Evolutionary conservation across 2,797 vertebrate species (phyloP).

Genomic region (Simalia tracyae): DNA sequence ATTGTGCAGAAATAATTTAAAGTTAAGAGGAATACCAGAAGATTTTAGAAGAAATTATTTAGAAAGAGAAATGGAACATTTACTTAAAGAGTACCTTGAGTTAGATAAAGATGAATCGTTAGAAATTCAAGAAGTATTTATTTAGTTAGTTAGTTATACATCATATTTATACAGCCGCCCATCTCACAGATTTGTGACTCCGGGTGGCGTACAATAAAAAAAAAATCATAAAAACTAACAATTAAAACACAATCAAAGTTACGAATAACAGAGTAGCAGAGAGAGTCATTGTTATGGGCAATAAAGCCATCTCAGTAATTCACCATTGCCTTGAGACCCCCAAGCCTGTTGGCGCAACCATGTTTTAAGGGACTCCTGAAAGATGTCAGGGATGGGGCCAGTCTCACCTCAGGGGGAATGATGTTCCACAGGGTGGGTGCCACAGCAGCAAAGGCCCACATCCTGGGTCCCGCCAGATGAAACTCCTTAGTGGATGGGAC

Average conservation of each 20-base stretch:
- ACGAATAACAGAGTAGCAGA: not conserved
- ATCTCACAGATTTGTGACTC: not conserved
- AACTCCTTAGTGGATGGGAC: not conserved
- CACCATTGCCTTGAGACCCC: too few species aligned
- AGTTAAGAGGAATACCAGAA: not conserved
- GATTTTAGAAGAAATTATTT: not conserved
- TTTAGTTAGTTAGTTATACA: not conserved
- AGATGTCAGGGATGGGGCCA: too few species aligned
- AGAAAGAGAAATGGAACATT: not conserved
- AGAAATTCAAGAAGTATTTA: not conserved
- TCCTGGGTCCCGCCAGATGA: too few species aligned
- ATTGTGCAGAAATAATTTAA: not conserved
- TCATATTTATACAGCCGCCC: not conserved
- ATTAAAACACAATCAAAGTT: not conserved
- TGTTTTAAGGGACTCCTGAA: too few species aligned
- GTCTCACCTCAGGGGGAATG: too few species aligned
- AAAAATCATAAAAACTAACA: not conserved
- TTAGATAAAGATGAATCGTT: not conserved
- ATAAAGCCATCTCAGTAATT: not conserved
- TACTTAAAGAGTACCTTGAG: not conserved
- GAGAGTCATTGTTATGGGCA: not conserved
- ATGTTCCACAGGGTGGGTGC: too few species aligned
- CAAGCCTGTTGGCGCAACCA: too few species aligned
- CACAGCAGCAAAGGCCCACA: too few species aligned
- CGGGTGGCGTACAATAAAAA: not conserved